Conservation (phyloP, 2,797 vertebrate species). For the Artibeus lituratus region DNA sequence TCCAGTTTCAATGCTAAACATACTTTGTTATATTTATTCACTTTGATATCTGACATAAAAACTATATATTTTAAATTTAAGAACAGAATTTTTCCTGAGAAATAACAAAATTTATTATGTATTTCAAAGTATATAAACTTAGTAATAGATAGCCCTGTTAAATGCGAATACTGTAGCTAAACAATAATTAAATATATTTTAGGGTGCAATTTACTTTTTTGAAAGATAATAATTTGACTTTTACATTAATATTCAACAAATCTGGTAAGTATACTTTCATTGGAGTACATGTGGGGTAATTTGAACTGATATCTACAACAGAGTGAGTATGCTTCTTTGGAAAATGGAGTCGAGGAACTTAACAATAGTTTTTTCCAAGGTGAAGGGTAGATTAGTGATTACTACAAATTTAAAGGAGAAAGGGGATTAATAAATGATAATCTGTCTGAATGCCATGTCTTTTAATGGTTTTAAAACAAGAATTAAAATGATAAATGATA, state of each 20-base stretch:
- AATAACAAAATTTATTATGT: not conserved
- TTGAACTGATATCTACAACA: not conserved
- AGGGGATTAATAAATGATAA: not conserved
- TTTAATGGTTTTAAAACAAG: not conserved
- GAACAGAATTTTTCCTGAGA: not conserved
- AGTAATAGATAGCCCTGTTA: not conserved
- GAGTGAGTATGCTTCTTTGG: not conserved
- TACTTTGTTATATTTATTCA: not conserved
- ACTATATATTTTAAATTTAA: conserved; percentile 4
- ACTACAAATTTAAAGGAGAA: not conserved
- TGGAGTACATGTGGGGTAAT: not conserved
- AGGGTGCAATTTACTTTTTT: not conserved
- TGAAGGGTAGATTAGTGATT: not conserved
- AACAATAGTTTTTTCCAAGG: not conserved
- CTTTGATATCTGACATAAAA: not conserved
- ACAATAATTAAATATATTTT: not conserved
- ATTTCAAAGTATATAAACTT: not conserved
- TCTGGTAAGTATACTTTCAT: not conserved
- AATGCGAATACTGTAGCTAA: not conserved
- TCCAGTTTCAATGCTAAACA: not conserved
- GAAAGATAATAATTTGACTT: not conserved
- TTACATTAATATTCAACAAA: not conserved
- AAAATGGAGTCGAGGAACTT: not conserved
- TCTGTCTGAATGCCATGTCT: not conserved
- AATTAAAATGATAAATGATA: not conserved